phyloP scores from a whole-genome alignment of 2,888 invertebrate genomes.

The Drosophila helvetica region DNA sequence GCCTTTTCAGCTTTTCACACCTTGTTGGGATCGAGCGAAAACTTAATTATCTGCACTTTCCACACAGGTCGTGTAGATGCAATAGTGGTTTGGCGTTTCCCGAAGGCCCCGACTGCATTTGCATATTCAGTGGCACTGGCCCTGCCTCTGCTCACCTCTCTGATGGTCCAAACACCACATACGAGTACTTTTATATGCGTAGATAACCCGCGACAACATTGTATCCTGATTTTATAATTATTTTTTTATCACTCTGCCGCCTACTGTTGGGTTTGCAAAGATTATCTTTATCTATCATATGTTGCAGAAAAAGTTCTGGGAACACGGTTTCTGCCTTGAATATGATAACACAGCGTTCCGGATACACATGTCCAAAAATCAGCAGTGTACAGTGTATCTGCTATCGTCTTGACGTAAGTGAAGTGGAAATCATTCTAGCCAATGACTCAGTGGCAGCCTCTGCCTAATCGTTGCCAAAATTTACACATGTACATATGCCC shows the following conservation, averaged over 20 bases:
- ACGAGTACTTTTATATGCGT: background rate
- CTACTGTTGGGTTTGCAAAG: slow-evolving; percentile 2
- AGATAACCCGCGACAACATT: background rate
- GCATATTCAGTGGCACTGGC: slow-evolving; percentile 25
- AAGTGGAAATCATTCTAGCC: background rate
- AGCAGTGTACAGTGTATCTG: slow-evolving; percentile 15
- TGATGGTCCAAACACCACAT: background rate
- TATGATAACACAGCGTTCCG: slow-evolving; percentile 19
- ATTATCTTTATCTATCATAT: slow-evolving; percentile 6
- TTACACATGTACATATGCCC: too few species aligned
- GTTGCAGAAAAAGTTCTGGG: slow-evolving; percentile 30
- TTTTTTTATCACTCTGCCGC: slow-evolving; percentile 20
- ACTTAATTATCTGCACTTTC: slow-evolving; percentile 46
- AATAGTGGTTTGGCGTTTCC: slow-evolving; percentile 28
- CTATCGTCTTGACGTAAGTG: background rate
- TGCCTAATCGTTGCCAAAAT: background rate
- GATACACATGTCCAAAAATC: slow-evolving; percentile 27
- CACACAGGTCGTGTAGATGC: slow-evolving; percentile 26
- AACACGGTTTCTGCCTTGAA: background rate
- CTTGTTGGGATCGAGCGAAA: slow-evolving; percentile 41
- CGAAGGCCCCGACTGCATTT: slow-evolving; percentile 36
- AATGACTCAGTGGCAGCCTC: background rate
- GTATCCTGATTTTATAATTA: slow-evolving; percentile 5
- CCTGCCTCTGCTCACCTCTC: background rate
- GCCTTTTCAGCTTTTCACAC: slow-evolving; percentile 45